Evolutionary conservation across 2,888 invertebrate genomes (phyloP).

Genomic region (Tenthredo notha): DNA sequence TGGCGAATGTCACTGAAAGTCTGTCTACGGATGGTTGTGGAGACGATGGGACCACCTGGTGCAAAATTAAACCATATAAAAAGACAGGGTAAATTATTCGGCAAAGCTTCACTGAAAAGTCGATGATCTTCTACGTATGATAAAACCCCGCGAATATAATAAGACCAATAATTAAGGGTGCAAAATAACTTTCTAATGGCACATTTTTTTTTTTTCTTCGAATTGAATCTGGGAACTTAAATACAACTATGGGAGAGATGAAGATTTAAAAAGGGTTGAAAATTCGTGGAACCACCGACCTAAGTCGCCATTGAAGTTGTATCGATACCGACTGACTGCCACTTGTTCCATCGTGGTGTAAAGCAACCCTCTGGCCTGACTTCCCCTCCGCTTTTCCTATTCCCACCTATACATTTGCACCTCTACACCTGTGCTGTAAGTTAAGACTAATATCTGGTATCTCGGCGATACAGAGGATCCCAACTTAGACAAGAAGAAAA

Average conservation of each 20-base stretch:
- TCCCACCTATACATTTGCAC: constrained; percentile 62
- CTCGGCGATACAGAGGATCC: constrained; percentile 59
- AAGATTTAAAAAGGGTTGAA: background rate
- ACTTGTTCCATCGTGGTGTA: constrained; percentile 60
- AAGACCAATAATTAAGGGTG: background rate
- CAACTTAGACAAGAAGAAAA: constrained; percentile 46
- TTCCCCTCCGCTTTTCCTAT: constrained; percentile 60
- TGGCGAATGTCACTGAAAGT: constrained; percentile 87
- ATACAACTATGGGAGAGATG: background rate
- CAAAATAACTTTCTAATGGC: background rate
- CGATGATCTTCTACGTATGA: background rate
- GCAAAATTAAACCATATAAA: background rate
- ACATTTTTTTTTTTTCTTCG: constrained; percentile 18
- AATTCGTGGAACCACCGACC: constrained; percentile 15
- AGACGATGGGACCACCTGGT: constrained; percentile 81
- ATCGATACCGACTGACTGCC: constrained; percentile 60
- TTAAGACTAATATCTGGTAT: constrained; percentile 60
- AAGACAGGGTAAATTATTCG: background rate
- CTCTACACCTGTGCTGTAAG: constrained; percentile 59
- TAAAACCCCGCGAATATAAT: background rate
- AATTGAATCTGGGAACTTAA: background rate
- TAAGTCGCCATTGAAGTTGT: constrained; percentile 53
- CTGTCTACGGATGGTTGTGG: constrained; percentile 87
- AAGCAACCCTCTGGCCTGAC: constrained; percentile 53
- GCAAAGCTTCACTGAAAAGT: background rate